Evolutionary conservation across 2,888 invertebrate species (phyloP), one percentile per base, ranked within the genome.

Genomic region (Dascillus cervinus): DNA sequence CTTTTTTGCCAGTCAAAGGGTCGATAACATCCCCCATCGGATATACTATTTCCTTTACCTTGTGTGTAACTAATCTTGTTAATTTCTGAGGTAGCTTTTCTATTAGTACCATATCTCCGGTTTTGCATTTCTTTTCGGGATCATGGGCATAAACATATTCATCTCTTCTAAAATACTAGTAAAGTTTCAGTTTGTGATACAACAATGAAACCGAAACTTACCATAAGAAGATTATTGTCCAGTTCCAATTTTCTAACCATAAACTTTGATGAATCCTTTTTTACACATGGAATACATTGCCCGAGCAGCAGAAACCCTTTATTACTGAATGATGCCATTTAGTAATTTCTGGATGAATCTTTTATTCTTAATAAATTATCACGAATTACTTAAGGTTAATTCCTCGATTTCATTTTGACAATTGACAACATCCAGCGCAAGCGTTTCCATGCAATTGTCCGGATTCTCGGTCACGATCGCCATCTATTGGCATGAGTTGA

Each of bases 11-110:
- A 22, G 84, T 82, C 12, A 91, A 66, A 2, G 91, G 91, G 64
- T 89, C 88, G n/a, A 79, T 83, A 28, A 88, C 68, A 64, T 91
- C 87, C 46, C 91, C 91, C 47, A 82, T 66, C 2, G 82, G 82
- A 62, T 84, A 86, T 9, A 91, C 73, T 3, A 90, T 74, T 58
- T 88, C 77, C 52, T 82, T 71, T 1, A 91, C 77, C 66, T 78
- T 72, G 55, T 90, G 89, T 4, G 84, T 82, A 5, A 91, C 81
- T 2, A 86, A 62, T 37, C 79, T 77, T 0, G 87, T 84, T 40
- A 86, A 52, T 59, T 79, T 83, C 34, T 78, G 65, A 2, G 82
- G 79, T 26, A 90, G 60, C 44, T 76, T 73, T 58, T 85, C 74
- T 44, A 90, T 79, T 8, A 91, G 66, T 3, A 88, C 88, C 24